These are phyloP conservation scores for Pseudochaenichthys georgianus DNA, from an alignment of 2,797 vertebrate species.

Conservation along the genomic window DNA sequence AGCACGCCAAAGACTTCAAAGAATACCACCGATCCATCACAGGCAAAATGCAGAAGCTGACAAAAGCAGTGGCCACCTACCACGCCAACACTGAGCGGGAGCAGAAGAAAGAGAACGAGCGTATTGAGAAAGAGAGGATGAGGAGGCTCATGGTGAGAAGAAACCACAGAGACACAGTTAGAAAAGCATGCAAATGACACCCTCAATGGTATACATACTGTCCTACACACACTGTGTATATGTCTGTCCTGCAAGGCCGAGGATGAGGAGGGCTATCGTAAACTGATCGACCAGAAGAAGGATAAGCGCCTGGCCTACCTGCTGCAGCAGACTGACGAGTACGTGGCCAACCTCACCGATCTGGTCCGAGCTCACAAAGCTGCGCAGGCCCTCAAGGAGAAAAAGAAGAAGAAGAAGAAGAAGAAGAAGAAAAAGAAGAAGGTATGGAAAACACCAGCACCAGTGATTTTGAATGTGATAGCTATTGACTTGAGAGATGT, in stretches of 20 bases:
- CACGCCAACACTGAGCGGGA: constrained; percentile 98
- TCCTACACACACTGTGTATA: not conserved
- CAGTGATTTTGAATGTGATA: not conserved
- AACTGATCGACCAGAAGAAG: constrained; percentile 99
- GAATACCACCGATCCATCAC: constrained; percentile 97
- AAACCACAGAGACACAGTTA: not conserved
- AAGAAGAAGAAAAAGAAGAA: constrained; percentile 91
- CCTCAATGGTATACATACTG: not conserved
- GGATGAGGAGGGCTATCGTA: constrained; percentile 97
- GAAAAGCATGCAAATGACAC: not conserved
- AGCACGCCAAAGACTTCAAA: constrained; percentile 99
- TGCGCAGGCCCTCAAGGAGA: constrained; percentile 95
- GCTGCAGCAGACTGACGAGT: constrained; percentile 97
- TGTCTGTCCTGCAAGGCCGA: constrained; percentile 85
- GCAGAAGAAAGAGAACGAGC: constrained; percentile 98
- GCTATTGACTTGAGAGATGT: constrained; percentile 56
- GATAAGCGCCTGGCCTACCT: constrained; percentile 98
- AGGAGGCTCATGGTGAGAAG: constrained; percentile 92
- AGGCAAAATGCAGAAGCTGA: constrained; percentile 95
- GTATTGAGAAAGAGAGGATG: constrained; percentile 98
- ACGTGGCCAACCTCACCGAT: constrained; percentile 97
- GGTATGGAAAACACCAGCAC: constrained; percentile 29
- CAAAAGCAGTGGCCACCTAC: constrained; percentile 96
- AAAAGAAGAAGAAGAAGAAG: constrained; percentile 93
- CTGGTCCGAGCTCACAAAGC: constrained; percentile 97